Percentiles rank a stretch among this genome's conserved stretches.
Evolutionary conservation across 1,140 invertebrate species (phyloP).

Genomic region (Drosophila saltans): DNA sequence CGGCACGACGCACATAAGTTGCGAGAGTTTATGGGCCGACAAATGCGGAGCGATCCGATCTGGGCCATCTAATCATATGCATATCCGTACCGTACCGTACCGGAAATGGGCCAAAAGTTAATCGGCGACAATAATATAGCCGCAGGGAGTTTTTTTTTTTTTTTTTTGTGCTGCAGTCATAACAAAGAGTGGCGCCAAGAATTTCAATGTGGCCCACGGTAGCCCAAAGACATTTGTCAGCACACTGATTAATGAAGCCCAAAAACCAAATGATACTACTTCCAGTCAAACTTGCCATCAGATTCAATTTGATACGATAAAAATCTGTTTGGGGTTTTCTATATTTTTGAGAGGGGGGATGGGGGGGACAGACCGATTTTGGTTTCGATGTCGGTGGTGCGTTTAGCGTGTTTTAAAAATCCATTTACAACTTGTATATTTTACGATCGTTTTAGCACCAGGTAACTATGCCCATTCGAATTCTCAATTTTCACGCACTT

Average conservation of each 20-base stretch:
- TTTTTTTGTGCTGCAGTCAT: neutral
- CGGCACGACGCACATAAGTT: conserved; percentile 20
- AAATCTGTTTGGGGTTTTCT: too few species aligned
- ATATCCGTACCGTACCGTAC: conserved; percentile 21
- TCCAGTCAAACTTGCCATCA: conserved; percentile 18
- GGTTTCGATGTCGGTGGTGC: conserved; percentile 4
- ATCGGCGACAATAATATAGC: conserved; percentile 1
- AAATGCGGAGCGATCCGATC: conserved; percentile 19
- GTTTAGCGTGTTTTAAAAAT: conserved; percentile 29
- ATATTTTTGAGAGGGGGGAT: too few species aligned
- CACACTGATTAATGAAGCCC: conserved; percentile 28
- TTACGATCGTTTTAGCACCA: conserved; percentile 24
- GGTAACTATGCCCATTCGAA: conserved; percentile 6
- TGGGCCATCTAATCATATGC: conserved; percentile 15
- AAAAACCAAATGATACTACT: conserved; percentile 3
- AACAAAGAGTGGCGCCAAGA: conserved; percentile 6
- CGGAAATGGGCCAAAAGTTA: conserved; percentile 21
- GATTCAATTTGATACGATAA: neutral
- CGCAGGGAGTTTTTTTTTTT: neutral
- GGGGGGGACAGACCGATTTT: neutral
- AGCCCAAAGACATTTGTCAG: conserved; percentile 22
- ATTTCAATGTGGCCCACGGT: conserved; percentile 11
- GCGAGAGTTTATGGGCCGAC: conserved; percentile 24
- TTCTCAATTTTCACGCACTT: conserved; percentile 25
- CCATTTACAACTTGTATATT: conserved; percentile 27